These are phyloP conservation scores for Octonoba sinensis DNA, from an alignment of 2,888 invertebrate genomes.

Conservation along the genomic window DNA sequence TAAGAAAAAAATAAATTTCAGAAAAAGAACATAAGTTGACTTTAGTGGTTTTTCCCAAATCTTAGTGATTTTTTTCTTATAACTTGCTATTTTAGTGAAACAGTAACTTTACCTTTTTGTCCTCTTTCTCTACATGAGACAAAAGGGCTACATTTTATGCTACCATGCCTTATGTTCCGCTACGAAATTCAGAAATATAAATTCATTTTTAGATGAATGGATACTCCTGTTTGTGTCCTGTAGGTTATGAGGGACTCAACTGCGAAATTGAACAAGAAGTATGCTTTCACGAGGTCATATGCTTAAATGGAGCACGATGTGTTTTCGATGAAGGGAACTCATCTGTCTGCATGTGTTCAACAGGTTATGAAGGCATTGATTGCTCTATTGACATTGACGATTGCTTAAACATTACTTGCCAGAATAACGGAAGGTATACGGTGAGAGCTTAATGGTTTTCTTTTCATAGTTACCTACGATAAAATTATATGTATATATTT, in stretches of 20 bases:
- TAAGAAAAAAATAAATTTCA: too few relatives aligned
- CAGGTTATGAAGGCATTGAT: constrained; percentile 44
- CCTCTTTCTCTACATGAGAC: too few relatives aligned
- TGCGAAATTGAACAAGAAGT: constrained; percentile 34
- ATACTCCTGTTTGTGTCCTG: constrained; percentile 38
- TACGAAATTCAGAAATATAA: background rate
- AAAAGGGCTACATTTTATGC: too few relatives aligned
- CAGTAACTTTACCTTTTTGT: too few relatives aligned
- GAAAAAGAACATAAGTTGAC: too few relatives aligned
- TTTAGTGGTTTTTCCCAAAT: too few relatives aligned
- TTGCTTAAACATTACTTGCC: constrained; percentile 36
- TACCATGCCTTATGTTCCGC: too few relatives aligned
- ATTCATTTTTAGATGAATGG: constrained; percentile 33
- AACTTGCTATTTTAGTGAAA: too few relatives aligned
- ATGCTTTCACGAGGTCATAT: constrained; percentile 29
- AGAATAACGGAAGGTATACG: constrained; percentile 52
- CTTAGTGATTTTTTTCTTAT: too few relatives aligned
- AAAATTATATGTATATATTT: constrained; percentile 1
- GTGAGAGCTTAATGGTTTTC: background rate
- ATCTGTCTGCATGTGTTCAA: constrained; percentile 28
- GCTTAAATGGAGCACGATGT: constrained; percentile 33
- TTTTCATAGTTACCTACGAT: background rate
- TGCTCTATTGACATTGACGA: constrained; percentile 54
- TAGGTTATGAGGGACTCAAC: constrained; percentile 17
- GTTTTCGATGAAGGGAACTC: background rate